Conservation (phyloP, 2,888 invertebrate species). For the Amphipoea lucens region DNA sequence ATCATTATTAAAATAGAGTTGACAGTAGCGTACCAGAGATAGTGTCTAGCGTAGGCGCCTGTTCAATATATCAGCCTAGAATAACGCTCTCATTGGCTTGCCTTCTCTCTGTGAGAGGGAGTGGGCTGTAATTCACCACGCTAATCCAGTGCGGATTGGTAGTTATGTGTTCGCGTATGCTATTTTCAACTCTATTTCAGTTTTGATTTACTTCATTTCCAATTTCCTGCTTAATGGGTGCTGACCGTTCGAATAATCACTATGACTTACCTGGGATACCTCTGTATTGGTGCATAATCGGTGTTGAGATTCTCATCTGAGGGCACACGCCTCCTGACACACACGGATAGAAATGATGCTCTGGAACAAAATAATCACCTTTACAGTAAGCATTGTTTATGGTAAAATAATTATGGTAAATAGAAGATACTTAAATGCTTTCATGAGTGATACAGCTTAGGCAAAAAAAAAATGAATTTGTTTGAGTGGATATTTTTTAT, state of each 20-base stretch:
- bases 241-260: slow-evolving; percentile 19
- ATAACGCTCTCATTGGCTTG: background rate
- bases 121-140: too few species aligned
- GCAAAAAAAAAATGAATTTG: background rate
- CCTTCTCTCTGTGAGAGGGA: background rate
- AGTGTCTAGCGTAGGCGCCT: background rate
- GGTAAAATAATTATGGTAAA: background rate
- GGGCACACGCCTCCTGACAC: slow-evolving; percentile 95
- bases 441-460: background rate
- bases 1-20: slow-evolving; percentile 6
- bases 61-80: background rate
- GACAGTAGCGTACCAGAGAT: background rate
- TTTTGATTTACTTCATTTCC: background rate
- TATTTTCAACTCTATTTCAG: background rate
- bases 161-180: background rate
- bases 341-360: slow-evolving; percentile 95
- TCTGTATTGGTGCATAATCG: slow-evolving; percentile 95
- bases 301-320: slow-evolving; percentile 96
- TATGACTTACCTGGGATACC: slow-evolving; percentile 91
- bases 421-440: background rate
- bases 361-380: slow-evolving; percentile 76
- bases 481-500: background rate
- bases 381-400: slow-evolving; percentile 1
- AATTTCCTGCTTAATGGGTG: slow-evolving; percentile 13
- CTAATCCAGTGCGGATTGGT: background rate